Percentiles rank a stretch among this genome's conserved stretches.
These are phyloP conservation scores for Unio delphinus DNA, from an alignment of 2,888 invertebrate species.

Conservation along the genomic window DNA sequence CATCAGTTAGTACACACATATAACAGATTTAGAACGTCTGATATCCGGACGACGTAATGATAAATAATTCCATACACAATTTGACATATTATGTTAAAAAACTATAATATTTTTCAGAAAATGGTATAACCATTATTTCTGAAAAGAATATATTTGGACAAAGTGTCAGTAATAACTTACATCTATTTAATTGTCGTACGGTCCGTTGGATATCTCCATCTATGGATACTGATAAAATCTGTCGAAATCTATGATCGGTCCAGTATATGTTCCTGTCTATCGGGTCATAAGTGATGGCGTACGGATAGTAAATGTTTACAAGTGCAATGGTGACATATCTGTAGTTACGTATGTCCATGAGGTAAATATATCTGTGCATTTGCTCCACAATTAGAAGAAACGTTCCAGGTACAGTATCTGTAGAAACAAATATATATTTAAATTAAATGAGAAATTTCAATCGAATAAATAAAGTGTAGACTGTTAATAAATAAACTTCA, in stretches of 20 bases:
- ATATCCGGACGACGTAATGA: too few relatives aligned
- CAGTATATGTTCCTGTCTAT: conserved; percentile 82
- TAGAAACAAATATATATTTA: too few relatives aligned
- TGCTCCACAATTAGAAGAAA: conserved; percentile 60
- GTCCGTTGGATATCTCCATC: conserved; percentile 39
- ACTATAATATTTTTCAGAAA: too few relatives aligned
- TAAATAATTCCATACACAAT: too few relatives aligned
- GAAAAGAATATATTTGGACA: too few relatives aligned
- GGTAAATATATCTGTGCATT: conserved; percentile 79
- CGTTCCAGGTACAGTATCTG: conserved; percentile 46
- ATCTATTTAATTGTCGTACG: conserved; percentile 31
- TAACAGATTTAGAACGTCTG: too few relatives aligned
- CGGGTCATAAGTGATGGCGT: conserved; percentile 89
- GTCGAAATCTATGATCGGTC: conserved; percentile 78
- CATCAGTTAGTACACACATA: too few relatives aligned
- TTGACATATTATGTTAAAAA: too few relatives aligned
- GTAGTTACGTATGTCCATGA: conserved; percentile 82
- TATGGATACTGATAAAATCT: conserved; percentile 47
- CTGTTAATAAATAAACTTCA: too few relatives aligned
- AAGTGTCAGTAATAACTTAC: conserved; percentile 21
- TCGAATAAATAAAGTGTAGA: too few relatives aligned
- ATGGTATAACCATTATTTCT: too few relatives aligned
- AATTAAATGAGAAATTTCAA: too few relatives aligned
- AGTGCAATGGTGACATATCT: conserved; percentile 46
- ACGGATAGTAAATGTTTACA: conserved; percentile 77